Conservation (phyloP, 2,113 vertebrate species). For the Phaetusa simplex region DNA sequence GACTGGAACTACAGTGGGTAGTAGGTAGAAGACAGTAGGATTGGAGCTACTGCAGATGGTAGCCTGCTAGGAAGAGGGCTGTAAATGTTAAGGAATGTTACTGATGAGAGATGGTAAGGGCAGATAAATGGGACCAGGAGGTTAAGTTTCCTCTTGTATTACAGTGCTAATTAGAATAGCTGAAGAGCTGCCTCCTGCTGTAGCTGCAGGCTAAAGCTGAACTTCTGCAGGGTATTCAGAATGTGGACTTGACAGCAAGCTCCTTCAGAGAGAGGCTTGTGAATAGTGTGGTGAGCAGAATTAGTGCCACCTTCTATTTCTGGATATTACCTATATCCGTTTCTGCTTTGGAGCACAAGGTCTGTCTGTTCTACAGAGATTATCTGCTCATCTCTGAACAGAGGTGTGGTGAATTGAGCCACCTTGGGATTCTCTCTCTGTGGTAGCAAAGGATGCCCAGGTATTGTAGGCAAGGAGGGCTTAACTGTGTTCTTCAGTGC, state of each 20-base stretch:
- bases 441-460: not conserved
- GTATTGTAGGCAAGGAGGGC: not conserved
- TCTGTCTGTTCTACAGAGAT: not conserved
- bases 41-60: not conserved
- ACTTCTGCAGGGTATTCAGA: not conserved
- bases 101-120: not conserved
- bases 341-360: not conserved
- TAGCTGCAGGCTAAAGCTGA: constrained; percentile 13
- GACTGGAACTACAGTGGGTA: not conserved
- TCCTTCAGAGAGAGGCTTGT: not conserved
- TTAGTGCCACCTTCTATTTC: not conserved
- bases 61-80: not conserved
- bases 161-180: constrained; percentile 10
- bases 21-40: not conserved
- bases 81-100: not conserved
- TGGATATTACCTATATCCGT: not conserved
- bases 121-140: not conserved
- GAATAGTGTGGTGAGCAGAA: not conserved
- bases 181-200: not conserved
- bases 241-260: not conserved
- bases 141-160: constrained; percentile 38
- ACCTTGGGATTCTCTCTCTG: not conserved
- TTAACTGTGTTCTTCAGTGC: not conserved
- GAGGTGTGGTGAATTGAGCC: not conserved
- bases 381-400: not conserved